phyloP scores from a whole-genome alignment of 2,113 vertebrate species.

The Neogobius melanostomus region DNA sequence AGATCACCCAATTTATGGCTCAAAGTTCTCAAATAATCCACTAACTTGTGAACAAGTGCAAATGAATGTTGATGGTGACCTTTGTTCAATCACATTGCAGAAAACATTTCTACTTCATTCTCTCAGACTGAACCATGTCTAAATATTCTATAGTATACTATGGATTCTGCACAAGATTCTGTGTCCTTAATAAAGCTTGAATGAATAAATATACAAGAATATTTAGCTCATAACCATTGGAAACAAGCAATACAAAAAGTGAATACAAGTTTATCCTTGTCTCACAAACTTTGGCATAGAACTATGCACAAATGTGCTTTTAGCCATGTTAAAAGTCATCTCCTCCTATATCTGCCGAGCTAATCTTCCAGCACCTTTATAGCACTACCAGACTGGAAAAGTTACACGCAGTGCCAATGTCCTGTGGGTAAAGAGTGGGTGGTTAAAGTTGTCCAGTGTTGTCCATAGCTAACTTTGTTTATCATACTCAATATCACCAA shows the following conservation, averaged over 20 bases:
- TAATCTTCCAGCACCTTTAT: slow-evolving; percentile 6
- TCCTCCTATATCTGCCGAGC: slow-evolving; percentile 1
- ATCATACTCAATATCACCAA: slow-evolving; percentile 12
- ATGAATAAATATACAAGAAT: background rate
- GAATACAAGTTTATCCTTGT: background rate
- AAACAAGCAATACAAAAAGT: background rate
- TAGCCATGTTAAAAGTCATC: slow-evolving; percentile 11
- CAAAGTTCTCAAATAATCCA: too few species aligned
- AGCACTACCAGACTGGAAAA: background rate
- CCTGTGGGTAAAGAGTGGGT: slow-evolving; percentile 21
- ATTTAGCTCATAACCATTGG: background rate
- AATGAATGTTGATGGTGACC: too few species aligned
- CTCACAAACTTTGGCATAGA: background rate
- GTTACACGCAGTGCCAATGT: background rate
- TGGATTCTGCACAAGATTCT: too few species aligned
- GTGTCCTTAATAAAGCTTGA: too few species aligned
- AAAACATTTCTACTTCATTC: too few species aligned
- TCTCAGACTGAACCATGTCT: too few species aligned
- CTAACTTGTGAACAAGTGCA: too few species aligned
- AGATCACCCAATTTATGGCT: too few species aligned
- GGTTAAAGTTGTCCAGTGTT: slow-evolving; percentile 19
- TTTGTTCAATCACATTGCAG: too few species aligned
- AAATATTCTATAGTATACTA: too few species aligned
- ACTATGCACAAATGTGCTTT: slow-evolving; percentile 2
- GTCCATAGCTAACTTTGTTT: slow-evolving; percentile 4